Evolutionary conservation across 2,797 vertebrate species (phyloP), one percentile per base, ranked within the genome.

Genomic region (Graptemys geographica): DNA sequence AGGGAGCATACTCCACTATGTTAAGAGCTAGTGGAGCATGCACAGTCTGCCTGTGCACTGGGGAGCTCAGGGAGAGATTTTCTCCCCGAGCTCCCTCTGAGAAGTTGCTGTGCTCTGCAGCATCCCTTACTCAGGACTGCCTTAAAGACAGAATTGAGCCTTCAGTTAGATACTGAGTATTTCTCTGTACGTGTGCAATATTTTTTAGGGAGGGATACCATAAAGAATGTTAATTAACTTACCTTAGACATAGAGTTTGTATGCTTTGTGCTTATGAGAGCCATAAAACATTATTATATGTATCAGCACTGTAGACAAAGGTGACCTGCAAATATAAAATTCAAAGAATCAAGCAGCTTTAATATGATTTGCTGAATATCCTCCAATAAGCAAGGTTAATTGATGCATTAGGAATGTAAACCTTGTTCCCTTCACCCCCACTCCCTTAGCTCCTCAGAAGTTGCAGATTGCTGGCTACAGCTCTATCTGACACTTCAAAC

Each of bases 1-100:
- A 93, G 93, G 93, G 92, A 97, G 96, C 95, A 89, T 41, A 94
- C 95, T 93, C 93, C 96, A 86, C 59, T 93, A 88, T 94, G 96
- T 96, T 97, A 97, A 94, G 95, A 96, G 87, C 90, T 90, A 81
- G 79, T 93, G 94, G 84, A 93, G 84, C 59, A 81, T 0, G 0
- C 55, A 91, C 87, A 44, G 69, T 96, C 95, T 88, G 93, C 92
- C 52, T 1, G 27, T 47, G 9, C 52, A 86, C 0, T 91, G 92
- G 84, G 87, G 83, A 88, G 88, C 53, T 78, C 15, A 4, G 11
- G 89, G 65, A 96, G 92, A 95, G 93, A 96, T 90, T 27, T 53
- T 81, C 83, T 93, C 79, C 65, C 37, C 4, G 27, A 90, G 62
- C 37, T 95, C 59, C 37, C 88, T 28, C 86, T 53, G 51, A 76